Evolutionary conservation across 2,888 invertebrate species (phyloP).

Genomic region (Ophraella communa): DNA sequence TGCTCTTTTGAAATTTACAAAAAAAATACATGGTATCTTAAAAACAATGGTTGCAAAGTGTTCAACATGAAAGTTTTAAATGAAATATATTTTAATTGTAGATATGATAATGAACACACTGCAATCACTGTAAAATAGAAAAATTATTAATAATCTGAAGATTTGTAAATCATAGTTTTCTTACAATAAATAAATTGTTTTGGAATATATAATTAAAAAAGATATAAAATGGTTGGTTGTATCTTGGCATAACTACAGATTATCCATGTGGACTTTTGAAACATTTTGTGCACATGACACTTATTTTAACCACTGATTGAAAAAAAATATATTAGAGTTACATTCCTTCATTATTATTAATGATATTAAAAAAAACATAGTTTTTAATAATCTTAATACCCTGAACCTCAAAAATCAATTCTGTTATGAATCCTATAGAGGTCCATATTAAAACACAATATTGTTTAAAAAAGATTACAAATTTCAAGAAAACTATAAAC

Average conservation of each 20-base stretch:
- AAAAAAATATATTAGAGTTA: constrained; percentile 8
- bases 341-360: background rate
- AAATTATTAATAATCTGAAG: background rate
- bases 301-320: constrained; percentile 26
- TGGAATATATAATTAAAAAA: constrained; percentile 30
- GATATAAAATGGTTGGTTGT: constrained; percentile 17
- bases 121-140: background rate
- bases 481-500: too few species aligned
- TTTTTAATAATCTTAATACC: background rate
- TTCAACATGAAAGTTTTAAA: background rate
- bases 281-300: constrained; percentile 44
- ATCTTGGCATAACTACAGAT: constrained; percentile 28
- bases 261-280: constrained; percentile 36
- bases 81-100: background rate
- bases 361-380: background rate
- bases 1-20: background rate
- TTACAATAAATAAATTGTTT: constrained; percentile 14
- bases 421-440: too few species aligned
- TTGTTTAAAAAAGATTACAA: too few species aligned
- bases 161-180: constrained; percentile 6
- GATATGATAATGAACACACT: background rate
- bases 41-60: background rate
- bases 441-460: too few species aligned
- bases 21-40: background rate
- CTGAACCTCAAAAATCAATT: background rate